Evolutionary conservation across 2,888 invertebrate species (phyloP).

Genomic region (Dione vanillae): DNA sequence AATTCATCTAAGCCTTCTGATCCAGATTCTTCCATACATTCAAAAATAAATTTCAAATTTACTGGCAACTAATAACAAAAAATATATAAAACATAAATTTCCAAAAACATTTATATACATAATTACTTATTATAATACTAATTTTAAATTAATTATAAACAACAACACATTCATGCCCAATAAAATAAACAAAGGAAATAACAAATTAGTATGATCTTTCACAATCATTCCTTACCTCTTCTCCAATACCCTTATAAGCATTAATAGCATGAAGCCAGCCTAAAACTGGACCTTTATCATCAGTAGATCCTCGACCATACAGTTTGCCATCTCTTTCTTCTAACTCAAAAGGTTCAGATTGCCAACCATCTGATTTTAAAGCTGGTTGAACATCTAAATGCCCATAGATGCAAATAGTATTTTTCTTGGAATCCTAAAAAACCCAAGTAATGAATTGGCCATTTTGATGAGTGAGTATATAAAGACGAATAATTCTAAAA

Average conservation of each 20-base stretch:
- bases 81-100: too few relatives aligned
- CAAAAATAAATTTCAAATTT: slow-evolving; percentile 95
- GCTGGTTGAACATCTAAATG: slow-evolving; percentile 99
- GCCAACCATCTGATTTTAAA: slow-evolving; percentile 96
- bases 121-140: too few relatives aligned
- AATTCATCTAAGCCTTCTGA: slow-evolving; percentile 97
- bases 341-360: slow-evolving; percentile 96
- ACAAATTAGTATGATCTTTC: not conserved
- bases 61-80: slow-evolving; percentile 83
- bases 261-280: slow-evolving; percentile 98
- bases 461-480: not conserved
- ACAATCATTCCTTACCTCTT: slow-evolving; percentile 69
- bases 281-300: slow-evolving; percentile 97
- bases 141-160: too few relatives aligned
- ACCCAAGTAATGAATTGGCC: not conserved
- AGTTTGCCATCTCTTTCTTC: slow-evolving; percentile 94
- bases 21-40: slow-evolving; percentile 99
- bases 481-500: slow-evolving; percentile 18
- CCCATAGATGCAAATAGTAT: slow-evolving; percentile 97
- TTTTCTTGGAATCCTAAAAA: slow-evolving; percentile 90
- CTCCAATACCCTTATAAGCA: slow-evolving; percentile 90
- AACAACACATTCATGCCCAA: too few relatives aligned
- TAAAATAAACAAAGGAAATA: not conserved
- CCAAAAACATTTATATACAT: too few relatives aligned
- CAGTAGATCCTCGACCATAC: slow-evolving; percentile 95